phyloP scores from a whole-genome alignment of 2,888 invertebrate genomes.

The Exephanes ischioxanthus region DNA sequence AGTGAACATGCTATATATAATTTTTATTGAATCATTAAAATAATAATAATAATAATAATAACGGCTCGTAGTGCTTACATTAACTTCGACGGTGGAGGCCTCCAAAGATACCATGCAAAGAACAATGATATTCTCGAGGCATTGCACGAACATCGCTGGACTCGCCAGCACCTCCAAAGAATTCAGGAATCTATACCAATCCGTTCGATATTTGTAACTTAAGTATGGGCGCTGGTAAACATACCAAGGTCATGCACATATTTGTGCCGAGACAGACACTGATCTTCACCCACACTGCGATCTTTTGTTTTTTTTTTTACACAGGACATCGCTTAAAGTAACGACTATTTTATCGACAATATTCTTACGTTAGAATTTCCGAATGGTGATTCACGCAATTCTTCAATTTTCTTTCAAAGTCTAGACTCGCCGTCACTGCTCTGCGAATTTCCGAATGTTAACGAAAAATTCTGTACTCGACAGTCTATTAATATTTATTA shows the following conservation, averaged over 20 bases:
- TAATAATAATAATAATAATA: no score
- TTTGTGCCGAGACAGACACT: no score
- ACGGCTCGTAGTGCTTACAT: constrained; percentile 62
- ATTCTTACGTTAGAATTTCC: constrained; percentile 71
- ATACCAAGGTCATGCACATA: no score
- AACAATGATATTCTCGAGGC: constrained; percentile 71
- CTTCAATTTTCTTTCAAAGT: constrained; percentile 69
- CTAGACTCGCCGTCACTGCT: constrained; percentile 19
- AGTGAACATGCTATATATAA: background rate
- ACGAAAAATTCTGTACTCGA: background rate
- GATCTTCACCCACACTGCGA: background rate
- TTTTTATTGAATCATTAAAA: background rate
- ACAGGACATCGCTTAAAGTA: background rate
- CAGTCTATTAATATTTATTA: background rate
- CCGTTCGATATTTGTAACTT: background rate
- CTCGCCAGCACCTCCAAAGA: constrained; percentile 69
- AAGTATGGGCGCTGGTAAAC: no score
- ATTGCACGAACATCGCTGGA: constrained; percentile 74
- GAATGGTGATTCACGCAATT: constrained; percentile 68
- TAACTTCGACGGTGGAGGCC: constrained; percentile 70
- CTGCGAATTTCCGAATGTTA: constrained; percentile 35
- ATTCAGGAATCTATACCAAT: constrained; percentile 68
- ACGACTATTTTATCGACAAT: background rate
- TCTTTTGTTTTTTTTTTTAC: background rate
- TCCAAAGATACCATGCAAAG: constrained; percentile 76